phyloP scores from a whole-genome alignment of 2,888 invertebrate genomes.

The Melinaea menophilus region DNA sequence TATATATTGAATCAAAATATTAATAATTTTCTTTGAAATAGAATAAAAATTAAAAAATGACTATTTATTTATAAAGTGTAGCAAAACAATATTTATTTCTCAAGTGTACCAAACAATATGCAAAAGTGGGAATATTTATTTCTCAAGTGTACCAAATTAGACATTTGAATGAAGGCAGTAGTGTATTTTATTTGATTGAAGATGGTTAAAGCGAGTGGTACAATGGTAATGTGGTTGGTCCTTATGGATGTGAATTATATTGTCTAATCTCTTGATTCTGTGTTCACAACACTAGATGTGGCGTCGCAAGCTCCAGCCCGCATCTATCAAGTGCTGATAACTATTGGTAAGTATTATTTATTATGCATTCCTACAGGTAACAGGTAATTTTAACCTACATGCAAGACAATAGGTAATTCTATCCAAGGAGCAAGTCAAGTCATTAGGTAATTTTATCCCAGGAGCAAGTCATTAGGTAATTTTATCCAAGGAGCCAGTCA shows the following conservation, averaged over 20 bases:
- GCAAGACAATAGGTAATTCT: neutral
- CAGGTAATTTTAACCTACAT: conserved; percentile 10
- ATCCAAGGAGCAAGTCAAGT: neutral
- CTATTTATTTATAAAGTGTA: too few species aligned
- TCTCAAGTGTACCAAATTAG: too few species aligned
- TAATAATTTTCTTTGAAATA: too few species aligned
- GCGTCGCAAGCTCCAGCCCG: conserved; percentile 45
- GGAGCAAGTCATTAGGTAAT: neutral
- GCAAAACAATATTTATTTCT: too few species aligned
- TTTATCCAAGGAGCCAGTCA: neutral
- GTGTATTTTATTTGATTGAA: too few species aligned
- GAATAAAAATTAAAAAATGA: too few species aligned
- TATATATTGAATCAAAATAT: too few species aligned
- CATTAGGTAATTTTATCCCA: conserved; percentile 4
- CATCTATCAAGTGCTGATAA: conserved; percentile 41
- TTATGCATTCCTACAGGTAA: conserved; percentile 33
- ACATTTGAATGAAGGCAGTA: too few species aligned
- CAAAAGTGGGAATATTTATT: too few species aligned
- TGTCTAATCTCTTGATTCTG: conserved; percentile 72
- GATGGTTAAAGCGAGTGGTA: neutral
- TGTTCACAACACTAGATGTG: conserved; percentile 67
- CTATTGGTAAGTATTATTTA: conserved; percentile 56
- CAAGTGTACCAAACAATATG: too few species aligned
- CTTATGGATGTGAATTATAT: conserved; percentile 12
- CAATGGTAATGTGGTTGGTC: conserved; percentile 19